Evolutionary conservation across 2,113 vertebrate genomes (phyloP), one percentile per base, ranked within the genome.

Genomic region (Catharus minimus): DNA sequence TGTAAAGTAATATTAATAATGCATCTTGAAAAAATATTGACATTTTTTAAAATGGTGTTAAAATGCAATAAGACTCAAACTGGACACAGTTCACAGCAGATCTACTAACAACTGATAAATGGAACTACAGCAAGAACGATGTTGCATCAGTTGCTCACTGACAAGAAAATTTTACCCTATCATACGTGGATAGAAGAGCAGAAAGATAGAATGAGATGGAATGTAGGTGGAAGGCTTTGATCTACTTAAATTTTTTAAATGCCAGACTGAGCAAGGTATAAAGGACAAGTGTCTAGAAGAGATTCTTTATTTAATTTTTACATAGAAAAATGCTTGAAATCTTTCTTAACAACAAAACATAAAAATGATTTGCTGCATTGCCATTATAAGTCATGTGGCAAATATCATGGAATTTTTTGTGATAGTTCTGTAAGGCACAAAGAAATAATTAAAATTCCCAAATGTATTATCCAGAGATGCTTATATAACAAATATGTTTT

Each of bases 141-240:
- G 53, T 83, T 68, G 60, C 65, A n/a, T 85, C 67, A 86, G 32
- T 38, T 81, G 49, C 44, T 94, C 65, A 41, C 72, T 92, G 85
- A 94, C 89, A 95, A 91, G 92, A 91, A 96, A 95, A 94, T 95
- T 91, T 68, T 92, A 91, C 43, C 56, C 49, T 73, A 95, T 89
- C 56, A 83, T 9, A 85, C 0, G 0, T 60, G 68, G 64, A 86
- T 49, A 86, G 53, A 95, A 88, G 18, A 94, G n/a, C 61, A 96
- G 72, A 88, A 82, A 88, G 66, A 84, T 7, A 76, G 52, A 76
- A 62, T 32, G 28, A 91, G 49, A 91, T 61, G 24, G 52, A 86
- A 91, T 49, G 76, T 85, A 93, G 86, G 90, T 91, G 88, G 86
- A 91, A 95, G 68, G 49, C 52, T 96, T 89, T 81, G 56, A 77